phyloP scores from a whole-genome alignment of 2,797 vertebrate species.

The Chelon auratus region DNA sequence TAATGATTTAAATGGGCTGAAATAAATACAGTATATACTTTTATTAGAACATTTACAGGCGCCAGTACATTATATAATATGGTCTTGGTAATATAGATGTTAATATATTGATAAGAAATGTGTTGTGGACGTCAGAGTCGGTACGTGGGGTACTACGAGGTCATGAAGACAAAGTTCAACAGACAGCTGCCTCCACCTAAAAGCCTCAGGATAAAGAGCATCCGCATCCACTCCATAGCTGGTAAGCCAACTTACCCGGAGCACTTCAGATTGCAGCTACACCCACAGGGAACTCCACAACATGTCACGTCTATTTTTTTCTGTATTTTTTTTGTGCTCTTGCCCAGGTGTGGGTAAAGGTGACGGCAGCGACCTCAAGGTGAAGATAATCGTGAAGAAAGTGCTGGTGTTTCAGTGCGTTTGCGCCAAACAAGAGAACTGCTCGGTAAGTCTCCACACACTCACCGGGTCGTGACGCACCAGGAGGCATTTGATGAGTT shows the following conservation, averaged over 20 bases:
- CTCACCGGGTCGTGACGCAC: not conserved
- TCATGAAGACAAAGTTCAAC: slow-evolving; percentile 90
- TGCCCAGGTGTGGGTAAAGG: slow-evolving; percentile 91
- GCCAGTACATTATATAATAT: too few relatives aligned
- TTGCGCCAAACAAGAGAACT: slow-evolving; percentile 88
- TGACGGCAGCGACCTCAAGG: slow-evolving; percentile 89
- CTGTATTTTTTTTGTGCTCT: not conserved
- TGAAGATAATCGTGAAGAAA: slow-evolving; percentile 88
- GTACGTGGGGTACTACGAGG: slow-evolving; percentile 95
- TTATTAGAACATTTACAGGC: too few relatives aligned
- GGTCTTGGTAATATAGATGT: too few relatives aligned
- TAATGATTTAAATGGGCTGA: too few relatives aligned
- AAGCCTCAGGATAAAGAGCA: slow-evolving; percentile 87
- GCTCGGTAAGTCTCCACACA: slow-evolving; percentile 83
- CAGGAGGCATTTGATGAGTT: not conserved
- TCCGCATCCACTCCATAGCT: slow-evolving; percentile 90
- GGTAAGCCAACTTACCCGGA: slow-evolving; percentile 77
- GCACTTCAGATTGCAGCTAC: not conserved
- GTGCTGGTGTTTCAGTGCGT: slow-evolving; percentile 86
- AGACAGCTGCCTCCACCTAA: slow-evolving; percentile 88
- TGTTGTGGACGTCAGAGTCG: slow-evolving; percentile 86
- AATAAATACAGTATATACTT: too few relatives aligned
- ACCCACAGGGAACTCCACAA: not conserved
- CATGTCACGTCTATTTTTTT: not conserved
- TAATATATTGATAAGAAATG: not conserved